Evolutionary conservation across 2,797 vertebrate species (phyloP).

Genomic region (Squalus acanthias): DNA sequence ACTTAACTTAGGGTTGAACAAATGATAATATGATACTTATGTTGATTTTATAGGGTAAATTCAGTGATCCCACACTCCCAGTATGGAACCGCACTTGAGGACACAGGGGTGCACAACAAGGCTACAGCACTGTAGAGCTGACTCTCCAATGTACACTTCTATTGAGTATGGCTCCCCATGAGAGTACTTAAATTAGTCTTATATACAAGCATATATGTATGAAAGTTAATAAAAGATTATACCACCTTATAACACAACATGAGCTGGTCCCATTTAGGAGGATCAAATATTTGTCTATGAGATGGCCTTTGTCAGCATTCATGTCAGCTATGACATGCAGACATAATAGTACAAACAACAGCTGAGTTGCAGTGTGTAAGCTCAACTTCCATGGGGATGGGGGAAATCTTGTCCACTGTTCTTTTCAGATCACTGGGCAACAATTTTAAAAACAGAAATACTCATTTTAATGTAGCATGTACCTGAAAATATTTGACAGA

Average conservation of each 20-base stretch:
- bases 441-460: not conserved
- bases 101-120: not conserved
- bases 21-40: not conserved
- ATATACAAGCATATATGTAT: not conserved
- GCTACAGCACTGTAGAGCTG: not conserved
- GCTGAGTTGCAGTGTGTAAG: not conserved
- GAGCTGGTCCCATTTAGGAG: not conserved
- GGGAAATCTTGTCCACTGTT: not conserved
- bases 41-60: not conserved
- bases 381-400: not conserved
- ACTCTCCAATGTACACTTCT: not conserved
- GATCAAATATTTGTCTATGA: not conserved
- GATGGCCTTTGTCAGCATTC: not conserved
- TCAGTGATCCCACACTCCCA: not conserved
- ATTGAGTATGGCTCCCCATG: not conserved
- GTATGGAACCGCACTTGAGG: not conserved
- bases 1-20: not conserved
- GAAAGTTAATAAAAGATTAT: not conserved
- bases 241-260: not conserved
- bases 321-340: not conserved
- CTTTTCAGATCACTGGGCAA: not conserved
- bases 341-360: not conserved
- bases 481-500: not conserved
- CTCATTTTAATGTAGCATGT: not conserved
- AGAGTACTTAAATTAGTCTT: not conserved